A percentile compares a stretch with the other conserved stretches of the same genome.
Evolutionary conservation across 1,140 invertebrate species (phyloP).

Genomic region (Drosophila truncata): DNA sequence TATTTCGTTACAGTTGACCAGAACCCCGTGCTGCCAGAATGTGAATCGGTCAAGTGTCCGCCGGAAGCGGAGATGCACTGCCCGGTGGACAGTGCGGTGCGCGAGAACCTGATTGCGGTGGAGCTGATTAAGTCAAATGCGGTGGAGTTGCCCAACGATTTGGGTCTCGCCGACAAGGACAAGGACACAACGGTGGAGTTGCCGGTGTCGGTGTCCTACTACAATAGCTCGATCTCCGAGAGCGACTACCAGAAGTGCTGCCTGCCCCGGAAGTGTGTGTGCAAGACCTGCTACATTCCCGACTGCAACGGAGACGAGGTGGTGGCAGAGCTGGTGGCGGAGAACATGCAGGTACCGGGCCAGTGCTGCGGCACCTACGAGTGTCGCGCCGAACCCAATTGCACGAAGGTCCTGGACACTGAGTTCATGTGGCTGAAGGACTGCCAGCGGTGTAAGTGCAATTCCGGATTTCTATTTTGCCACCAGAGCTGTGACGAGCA

Average conservation of each 20-base stretch:
- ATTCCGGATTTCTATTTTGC: constrained; percentile 62
- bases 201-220: constrained; percentile 17
- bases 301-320: constrained; percentile 62
- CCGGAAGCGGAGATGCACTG: constrained; percentile 73
- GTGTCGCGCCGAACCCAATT: constrained; percentile 70
- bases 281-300: constrained; percentile 75
- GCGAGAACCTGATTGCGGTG: constrained; percentile 57
- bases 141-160: constrained; percentile 27
- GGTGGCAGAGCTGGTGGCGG: constrained; percentile 64
- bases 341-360: constrained; percentile 68
- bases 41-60: constrained; percentile 70
- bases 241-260: constrained; percentile 67
- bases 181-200: background rate
- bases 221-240: constrained; percentile 49
- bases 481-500: constrained; percentile 72
- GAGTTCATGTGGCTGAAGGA: constrained; percentile 67
- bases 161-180: background rate
- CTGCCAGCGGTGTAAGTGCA: constrained; percentile 72
- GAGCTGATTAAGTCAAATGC: constrained; percentile 57
- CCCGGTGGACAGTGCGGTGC: constrained; percentile 71
- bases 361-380: constrained; percentile 74
- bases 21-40: constrained; percentile 51
- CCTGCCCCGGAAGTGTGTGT: constrained; percentile 71
- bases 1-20: constrained; percentile 53
- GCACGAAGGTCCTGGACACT: constrained; percentile 63